These are phyloP conservation scores for Orycteropus afer DNA, from an alignment of 2,113 vertebrate genomes.

Conservation along the genomic window DNA sequence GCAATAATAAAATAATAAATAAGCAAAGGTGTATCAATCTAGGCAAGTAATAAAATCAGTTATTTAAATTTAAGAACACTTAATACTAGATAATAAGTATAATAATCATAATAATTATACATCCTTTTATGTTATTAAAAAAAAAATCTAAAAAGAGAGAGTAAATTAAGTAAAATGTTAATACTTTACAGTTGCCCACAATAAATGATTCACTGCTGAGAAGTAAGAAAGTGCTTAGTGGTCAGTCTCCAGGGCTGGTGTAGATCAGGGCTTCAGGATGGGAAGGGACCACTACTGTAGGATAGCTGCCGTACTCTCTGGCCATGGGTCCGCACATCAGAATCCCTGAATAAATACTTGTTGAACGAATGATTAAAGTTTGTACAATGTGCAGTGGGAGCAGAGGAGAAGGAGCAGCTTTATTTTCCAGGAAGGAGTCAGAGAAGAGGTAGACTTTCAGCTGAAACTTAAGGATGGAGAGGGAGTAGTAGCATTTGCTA, in stretches of 20 bases:
- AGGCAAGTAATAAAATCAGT: neutral
- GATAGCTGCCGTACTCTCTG: fast-evolving
- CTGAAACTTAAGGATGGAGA: too few species aligned
- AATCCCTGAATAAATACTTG: neutral
- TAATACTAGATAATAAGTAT: neutral
- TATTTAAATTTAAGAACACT: neutral
- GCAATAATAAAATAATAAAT: neutral
- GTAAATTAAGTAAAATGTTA: neutral
- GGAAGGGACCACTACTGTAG: neutral
- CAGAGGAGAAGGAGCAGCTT: neutral
- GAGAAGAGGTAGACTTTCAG: neutral
- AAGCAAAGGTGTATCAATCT: neutral
- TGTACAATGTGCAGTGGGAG: neutral
- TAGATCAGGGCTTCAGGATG: neutral
- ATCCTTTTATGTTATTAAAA: neutral
- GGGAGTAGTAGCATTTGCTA: neutral
- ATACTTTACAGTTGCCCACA: neutral
- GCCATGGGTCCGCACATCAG: fast-evolving
- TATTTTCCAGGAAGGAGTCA: neutral
- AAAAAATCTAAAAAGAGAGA: neutral
- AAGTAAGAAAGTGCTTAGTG: neutral
- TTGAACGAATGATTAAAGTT: neutral
- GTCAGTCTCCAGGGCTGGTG: fast-evolving
- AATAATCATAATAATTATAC: neutral
- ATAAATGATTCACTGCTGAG: neutral